Base-by-base conservation (phyloP, 2,113 vertebrate species). In the Platichthys flesus region DNA sequence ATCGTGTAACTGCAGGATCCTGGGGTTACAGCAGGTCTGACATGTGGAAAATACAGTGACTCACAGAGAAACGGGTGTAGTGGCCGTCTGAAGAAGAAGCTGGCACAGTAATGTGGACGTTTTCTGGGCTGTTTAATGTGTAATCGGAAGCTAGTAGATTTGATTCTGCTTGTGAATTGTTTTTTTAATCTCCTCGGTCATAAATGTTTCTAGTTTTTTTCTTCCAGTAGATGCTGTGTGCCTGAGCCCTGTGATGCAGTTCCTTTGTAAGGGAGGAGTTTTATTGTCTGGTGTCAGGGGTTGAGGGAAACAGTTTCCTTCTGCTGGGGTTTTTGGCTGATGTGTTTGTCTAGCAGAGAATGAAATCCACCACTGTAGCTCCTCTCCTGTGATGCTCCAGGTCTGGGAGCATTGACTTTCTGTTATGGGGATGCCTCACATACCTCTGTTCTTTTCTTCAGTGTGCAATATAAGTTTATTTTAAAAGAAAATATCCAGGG, bases 1-100 rank as follows among this genome's bases (percentile, higher is more conserved):
- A n/a, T 40, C 54, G 64, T 62, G 55, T 56, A 28, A 26, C 51
- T 64, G 10, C 57, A 58, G 61, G 55, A 51, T 79, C 20, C 35
- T 6, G 10, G 20, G 20, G 37, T 42, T 69, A 15, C 47, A 57
- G 66, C 47, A 24, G 23, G 20, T 64, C 16, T 58, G 14, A 66
- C 60, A 23, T 37, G 31, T 13, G 51, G 15, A 47, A 54, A 61
- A 62, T 74, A 14, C 60, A 65, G 37, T 65, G 28, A 52, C 55
- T 62, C 45, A 61, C 73, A 69, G 23, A 52, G 20, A 59, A 23
- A 31, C 40, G 58, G 23, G 12, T 51, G 9, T 58, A 26, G 31
- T 55, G 72, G 10, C 40, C 28, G 15, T 49, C 56, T 62, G 20
- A 24, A 55, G 9, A 26, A 14, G 12, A 35, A 9, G 56, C 49